Conservation (phyloP, 2,888 invertebrate genomes). For the Orthosia incerta region DNA sequence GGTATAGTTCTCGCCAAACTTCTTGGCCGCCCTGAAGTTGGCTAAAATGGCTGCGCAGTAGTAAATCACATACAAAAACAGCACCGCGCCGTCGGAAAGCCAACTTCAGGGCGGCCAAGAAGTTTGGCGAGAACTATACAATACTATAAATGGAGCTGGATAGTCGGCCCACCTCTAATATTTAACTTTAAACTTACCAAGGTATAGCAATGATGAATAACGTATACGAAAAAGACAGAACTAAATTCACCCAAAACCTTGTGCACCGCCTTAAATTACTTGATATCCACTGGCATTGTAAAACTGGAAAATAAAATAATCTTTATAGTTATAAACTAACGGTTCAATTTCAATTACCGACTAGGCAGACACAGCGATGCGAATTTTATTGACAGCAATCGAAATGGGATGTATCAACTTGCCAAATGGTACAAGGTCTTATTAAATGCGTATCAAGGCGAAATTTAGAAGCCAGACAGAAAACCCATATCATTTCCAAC, state of each 20-base stretch:
- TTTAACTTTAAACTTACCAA: slow-evolving; percentile 77
- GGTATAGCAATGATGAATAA: slow-evolving; percentile 84
- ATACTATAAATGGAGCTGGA: no score
- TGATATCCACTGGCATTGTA: slow-evolving; percentile 85
- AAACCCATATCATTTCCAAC: background rate
- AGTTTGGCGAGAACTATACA: no score
- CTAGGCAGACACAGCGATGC: background rate
- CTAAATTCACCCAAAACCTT: slow-evolving; percentile 85
- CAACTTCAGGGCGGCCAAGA: no score
- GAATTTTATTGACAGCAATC: background rate
- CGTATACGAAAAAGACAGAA: slow-evolving; percentile 86
- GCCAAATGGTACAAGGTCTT: slow-evolving; percentile 4
- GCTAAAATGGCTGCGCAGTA: no score
- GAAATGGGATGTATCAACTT: slow-evolving; percentile 4
- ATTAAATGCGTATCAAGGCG: slow-evolving; percentile 18
- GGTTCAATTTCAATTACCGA: background rate
- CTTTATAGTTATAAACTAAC: background rate
- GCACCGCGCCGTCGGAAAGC: no score
- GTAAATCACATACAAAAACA: no score
- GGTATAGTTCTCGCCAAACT: no score
- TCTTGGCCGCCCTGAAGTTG: no score
- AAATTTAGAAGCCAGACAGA: background rate
- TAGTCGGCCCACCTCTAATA: no score
- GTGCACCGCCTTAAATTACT: slow-evolving; percentile 82
- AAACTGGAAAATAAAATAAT: slow-evolving; percentile 77